Evolutionary conservation across 2,888 invertebrate species (phyloP).

Genomic region (Adela reaumurella): DNA sequence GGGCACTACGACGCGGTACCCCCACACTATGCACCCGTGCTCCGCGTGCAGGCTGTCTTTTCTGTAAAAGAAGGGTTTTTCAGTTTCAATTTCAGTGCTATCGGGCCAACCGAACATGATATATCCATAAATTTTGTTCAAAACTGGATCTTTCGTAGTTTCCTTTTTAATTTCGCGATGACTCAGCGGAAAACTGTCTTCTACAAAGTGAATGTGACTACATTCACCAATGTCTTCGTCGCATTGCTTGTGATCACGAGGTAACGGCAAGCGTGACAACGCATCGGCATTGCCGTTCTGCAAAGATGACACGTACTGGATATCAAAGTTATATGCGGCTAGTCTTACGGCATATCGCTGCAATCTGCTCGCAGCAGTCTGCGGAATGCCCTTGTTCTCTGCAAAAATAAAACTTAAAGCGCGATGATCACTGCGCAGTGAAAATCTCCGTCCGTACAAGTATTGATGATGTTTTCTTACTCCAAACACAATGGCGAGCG

Average conservation of each 20-base stretch:
- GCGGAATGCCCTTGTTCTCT: too few species aligned
- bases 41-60: slow-evolving; percentile 6
- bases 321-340: slow-evolving; percentile 9
- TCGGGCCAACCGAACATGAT: slow-evolving; percentile 14
- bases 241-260: not conserved
- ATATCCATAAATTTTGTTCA: slow-evolving; percentile 12
- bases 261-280: slow-evolving; percentile 1
- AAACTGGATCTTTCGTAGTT: slow-evolving; percentile 7
- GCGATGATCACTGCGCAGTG: too few species aligned
- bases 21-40: slow-evolving; percentile 12
- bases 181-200: slow-evolving; percentile 7
- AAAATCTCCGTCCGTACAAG: too few species aligned
- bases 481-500: slow-evolving; percentile 14
- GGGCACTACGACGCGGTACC: slow-evolving; percentile 11
- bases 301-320: slow-evolving; percentile 7
- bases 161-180: slow-evolving; percentile 8
- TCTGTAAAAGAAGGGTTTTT: slow-evolving; percentile 8
- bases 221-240: slow-evolving; percentile 1
- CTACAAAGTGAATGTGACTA: slow-evolving; percentile 8
- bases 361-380: slow-evolving; percentile 7
- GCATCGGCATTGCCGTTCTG: slow-evolving; percentile 9
- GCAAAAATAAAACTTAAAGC: slow-evolving; percentile 4
- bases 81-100: slow-evolving; percentile 6
- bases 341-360: slow-evolving; percentile 8
- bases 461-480: slow-evolving; percentile 11